A percentile compares a stretch with the other conserved stretches of the same genome.
Evolutionary conservation across 2,888 invertebrate species (phyloP).

Genomic region (Eupithecia insigniata): DNA sequence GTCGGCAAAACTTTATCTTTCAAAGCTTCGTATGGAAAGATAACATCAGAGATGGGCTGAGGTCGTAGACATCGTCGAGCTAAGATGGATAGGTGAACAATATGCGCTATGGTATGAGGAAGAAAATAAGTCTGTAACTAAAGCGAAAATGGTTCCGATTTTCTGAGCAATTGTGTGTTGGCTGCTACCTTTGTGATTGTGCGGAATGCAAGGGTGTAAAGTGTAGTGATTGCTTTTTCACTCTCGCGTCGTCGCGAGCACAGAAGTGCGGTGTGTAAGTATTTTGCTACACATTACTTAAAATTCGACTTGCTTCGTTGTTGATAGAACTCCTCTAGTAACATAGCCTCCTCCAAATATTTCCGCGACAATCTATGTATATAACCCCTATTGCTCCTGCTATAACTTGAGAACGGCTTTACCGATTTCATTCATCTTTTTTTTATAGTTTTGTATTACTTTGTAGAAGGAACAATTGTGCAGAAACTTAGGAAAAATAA

Average conservation of each 20-base stretch:
- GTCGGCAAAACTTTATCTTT: neutral
- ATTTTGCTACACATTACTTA: too few relatives aligned
- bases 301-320: neutral
- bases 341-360: neutral
- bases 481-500: too few relatives aligned
- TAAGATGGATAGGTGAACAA: slow-evolving; percentile 16
- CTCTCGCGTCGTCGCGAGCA: too few relatives aligned
- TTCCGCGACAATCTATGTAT: neutral
- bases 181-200: slow-evolving; percentile 7
- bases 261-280: too few relatives aligned
- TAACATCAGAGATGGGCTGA: slow-evolving; percentile 17
- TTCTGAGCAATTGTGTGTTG: slow-evolving; percentile 27
- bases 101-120: slow-evolving; percentile 31
- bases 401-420: too few relatives aligned
- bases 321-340: too few relatives aligned
- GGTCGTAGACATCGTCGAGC: slow-evolving; percentile 26
- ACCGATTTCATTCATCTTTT: too few relatives aligned
- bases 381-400: too few relatives aligned
- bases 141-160: slow-evolving; percentile 29
- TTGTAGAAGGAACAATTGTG: too few relatives aligned
- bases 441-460: too few relatives aligned
- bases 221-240: slow-evolving; percentile 22
- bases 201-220: slow-evolving; percentile 25
- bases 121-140: slow-evolving; percentile 27
- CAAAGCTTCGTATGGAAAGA: slow-evolving; percentile 13